These are phyloP conservation scores for Caenorhabditis remanei DNA, from an alignment of 1,140 invertebrate genomes.

Conservation along the genomic window DNA sequence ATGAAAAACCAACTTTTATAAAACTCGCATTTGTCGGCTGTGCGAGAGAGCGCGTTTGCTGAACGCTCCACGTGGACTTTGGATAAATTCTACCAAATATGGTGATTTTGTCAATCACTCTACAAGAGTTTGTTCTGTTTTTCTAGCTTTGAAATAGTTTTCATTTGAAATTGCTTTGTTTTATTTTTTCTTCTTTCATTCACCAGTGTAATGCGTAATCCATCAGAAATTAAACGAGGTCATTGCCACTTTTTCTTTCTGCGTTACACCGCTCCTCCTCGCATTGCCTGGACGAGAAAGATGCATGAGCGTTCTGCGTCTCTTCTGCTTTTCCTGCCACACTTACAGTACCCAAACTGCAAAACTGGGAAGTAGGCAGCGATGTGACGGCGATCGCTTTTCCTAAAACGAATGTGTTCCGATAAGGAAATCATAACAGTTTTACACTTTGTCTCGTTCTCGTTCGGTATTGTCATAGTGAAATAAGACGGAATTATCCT, in stretches of 20 bases:
- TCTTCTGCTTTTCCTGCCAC: constrained; percentile 28
- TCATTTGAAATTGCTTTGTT: neutral
- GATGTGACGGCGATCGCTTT: constrained; percentile 41
- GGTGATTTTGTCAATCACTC: neutral
- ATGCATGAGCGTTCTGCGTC: constrained; percentile 33
- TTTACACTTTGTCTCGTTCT: neutral
- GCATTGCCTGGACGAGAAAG: constrained; percentile 4
- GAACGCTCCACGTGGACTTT: constrained; percentile 15
- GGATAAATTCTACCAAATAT: constrained; percentile 30
- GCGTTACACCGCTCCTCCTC: neutral
- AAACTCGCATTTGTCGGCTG: too few species aligned
- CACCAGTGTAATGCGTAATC: constrained; percentile 8
- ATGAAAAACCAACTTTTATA: too few species aligned
- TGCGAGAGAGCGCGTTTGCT: constrained; percentile 20
- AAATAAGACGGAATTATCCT: too few species aligned
- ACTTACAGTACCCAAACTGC: constrained; percentile 49
- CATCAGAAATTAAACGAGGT: constrained; percentile 15
- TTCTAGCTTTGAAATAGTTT: neutral
- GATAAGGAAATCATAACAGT: constrained; percentile 4
- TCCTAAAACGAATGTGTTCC: constrained; percentile 22
- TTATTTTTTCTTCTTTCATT: neutral
- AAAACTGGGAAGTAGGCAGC: constrained; percentile 44
- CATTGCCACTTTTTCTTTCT: constrained; percentile 50
- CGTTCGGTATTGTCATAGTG: too few species aligned
- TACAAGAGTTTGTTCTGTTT: neutral